Base-by-base conservation (phyloP, 2,888 invertebrate genomes). In the Papilio gigon region DNA sequence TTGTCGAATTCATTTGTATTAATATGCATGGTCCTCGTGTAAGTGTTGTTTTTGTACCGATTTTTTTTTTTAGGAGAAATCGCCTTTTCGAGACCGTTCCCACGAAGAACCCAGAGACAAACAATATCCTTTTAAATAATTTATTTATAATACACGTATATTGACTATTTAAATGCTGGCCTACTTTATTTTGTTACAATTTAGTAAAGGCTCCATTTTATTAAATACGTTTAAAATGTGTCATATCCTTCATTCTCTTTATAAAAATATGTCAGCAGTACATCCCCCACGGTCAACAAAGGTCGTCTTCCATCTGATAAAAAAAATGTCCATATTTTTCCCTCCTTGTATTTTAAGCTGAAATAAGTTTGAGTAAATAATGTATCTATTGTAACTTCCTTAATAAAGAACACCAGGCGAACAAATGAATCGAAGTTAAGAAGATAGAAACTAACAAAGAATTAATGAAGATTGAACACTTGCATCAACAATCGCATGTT, bases 101-200 rank as follows among this genome's bases (percentile, higher is more conserved):
- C 95, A 96, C 76, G 97, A 97, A 75, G 95, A 95, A 83, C 90
- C 93, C 73, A 91, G 95, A 83, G 96, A 97, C 76, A 96, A 97
- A 93, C 96, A 96, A 94, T 97, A 97, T 95, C 95, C 95, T 95
- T 95, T 92, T 70, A 83, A 79, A 67, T 62, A 5, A 22, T 44
- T 65, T 53, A 59, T 44, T 22, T 30, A 11, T 37, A 47, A 40
- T 65, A 12, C 5, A 12, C 35, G 33, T 35, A n/a, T 47, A 9
- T 4, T 50, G 8, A 17, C 14, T 14, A 20, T 47, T 47, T 47
- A n/a, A n/a, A n/a, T n/a, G n/a, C n/a, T n/a, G n/a, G n/a, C n/a
- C n/a, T n/a, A n/a, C n/a, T 35, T 35, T 6, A 35, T 35, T 8
- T 35, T 35, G 6, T 35, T 35, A 35, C 11, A 35, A 11, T 35